These are phyloP conservation scores for Cliona cf. orientalis DNA, from an alignment of 37 sponge, comb jelly and placozoan species.

Conservation along the genomic window DNA sequence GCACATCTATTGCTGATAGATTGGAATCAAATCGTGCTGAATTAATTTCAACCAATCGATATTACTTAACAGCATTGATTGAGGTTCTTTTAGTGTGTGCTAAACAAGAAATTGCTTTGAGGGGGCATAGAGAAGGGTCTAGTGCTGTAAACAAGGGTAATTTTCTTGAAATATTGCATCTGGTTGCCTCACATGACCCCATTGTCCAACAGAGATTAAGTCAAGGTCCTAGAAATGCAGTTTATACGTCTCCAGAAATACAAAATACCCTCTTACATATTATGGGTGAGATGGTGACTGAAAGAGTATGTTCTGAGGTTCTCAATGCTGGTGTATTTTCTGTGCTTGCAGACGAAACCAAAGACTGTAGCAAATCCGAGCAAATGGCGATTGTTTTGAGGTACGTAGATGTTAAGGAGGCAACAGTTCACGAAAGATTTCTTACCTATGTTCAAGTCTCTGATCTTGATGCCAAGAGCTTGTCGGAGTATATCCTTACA, in stretches of 20 bases:
- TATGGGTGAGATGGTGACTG: conserved; percentile 43
- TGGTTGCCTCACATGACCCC: conserved; percentile 56
- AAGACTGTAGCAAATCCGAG: conserved; percentile 41
- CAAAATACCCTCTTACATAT: conserved; percentile 47
- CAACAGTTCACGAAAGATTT: conserved; percentile 40
- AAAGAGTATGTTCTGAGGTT: conserved; percentile 18
- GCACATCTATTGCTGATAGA: conserved; percentile 21
- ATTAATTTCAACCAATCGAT: conserved; percentile 11
- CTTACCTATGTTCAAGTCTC: conserved; percentile 25
- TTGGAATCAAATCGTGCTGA: neutral
- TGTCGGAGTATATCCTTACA: conserved; percentile 32
- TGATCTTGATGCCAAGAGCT: conserved; percentile 13
- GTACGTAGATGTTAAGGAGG: conserved; percentile 28
- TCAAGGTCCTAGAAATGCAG: conserved; percentile 44
- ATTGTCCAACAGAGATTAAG: conserved; percentile 33
- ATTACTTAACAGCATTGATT: conserved; percentile 36
- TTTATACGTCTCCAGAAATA: conserved; percentile 42
- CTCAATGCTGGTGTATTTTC: conserved; percentile 33
- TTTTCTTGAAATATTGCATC: conserved; percentile 27
- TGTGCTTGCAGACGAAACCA: conserved; percentile 45
- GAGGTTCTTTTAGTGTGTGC: conserved; percentile 32
- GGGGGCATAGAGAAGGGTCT: conserved; percentile 48
- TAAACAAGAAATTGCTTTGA: conserved; percentile 48
- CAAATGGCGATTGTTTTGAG: conserved; percentile 26
- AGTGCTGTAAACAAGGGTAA: conserved; percentile 50